Evolutionary conservation across 2,113 vertebrate genomes (phyloP).

Genomic region (Nansenia antarctica): DNA sequence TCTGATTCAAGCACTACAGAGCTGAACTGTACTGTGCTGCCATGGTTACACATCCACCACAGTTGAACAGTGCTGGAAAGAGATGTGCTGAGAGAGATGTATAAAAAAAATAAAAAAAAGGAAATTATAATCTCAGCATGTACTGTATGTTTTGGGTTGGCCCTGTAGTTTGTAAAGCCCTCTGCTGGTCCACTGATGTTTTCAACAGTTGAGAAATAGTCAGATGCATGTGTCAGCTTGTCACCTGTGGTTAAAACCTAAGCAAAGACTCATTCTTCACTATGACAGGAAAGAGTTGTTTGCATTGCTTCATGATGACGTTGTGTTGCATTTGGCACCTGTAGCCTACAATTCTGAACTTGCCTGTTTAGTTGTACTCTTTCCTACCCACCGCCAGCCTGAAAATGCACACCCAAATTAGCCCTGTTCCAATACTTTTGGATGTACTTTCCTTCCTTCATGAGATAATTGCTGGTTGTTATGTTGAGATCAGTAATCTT

Average conservation of each 20-base stretch:
- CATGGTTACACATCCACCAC: no score
- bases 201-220: not conserved
- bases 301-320: not conserved
- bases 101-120: no score
- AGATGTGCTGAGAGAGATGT: no score
- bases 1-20: no score
- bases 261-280: not conserved
- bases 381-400: no score
- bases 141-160: no score
- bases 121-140: no score
- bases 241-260: not conserved
- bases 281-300: not conserved
- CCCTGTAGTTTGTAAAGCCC: no score
- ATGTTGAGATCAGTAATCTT: conserved; percentile 28
- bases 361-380: no score
- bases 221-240: not conserved
- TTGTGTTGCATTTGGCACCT: conserved; percentile 14
- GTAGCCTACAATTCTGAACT: not conserved
- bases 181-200: not conserved
- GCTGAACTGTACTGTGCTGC: no score
- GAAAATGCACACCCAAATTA: not conserved
- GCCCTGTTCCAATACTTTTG: not conserved
- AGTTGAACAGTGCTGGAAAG: no score
- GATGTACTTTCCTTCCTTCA: not conserved
- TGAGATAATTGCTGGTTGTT: no score